Base-by-base conservation (phyloP, 2,113 vertebrate genomes). In the Callocephalon fimbriatum region DNA sequence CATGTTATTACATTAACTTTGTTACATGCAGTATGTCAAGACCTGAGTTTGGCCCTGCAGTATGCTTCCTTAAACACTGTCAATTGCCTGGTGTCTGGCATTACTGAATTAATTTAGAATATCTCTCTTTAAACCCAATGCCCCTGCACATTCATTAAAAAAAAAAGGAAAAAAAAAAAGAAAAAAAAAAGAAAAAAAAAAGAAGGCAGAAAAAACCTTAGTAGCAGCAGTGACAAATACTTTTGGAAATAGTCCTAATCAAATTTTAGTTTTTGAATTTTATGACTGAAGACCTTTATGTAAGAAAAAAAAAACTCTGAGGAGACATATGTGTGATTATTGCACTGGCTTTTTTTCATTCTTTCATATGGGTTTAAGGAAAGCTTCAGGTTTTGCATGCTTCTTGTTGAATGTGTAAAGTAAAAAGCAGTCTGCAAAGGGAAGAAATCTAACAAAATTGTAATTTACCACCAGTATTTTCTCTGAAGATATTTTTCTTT, bases 191-290 rank as follows among this genome's bases (percentile, higher is more conserved):
- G n/a, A 56, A 83, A 58, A 81, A 62, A 51, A 29, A 38, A 68
- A 42, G 3, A 0, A 72, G 12, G 1, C 5, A 68, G 17, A 8
- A 65, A 74, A 88, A 88, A 58, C 7, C 48, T 62, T 62, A 76
- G n/a, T 90, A 93, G 90, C 50, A 88, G 40, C 97, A 94, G 14
- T 54, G 40, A 86, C 40, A 85, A 72, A 54, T 74, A 40, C 29
- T 88, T 56, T 71, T 98, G 86, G 81, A 95, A 71, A 58, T 32
- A 94, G 40, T 71, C 50, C 50, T 94, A 95, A 81, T 85, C 66
- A 74, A 95, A 88, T 88, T 88, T 94, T 93, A 71, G 84, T 23
- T 76, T 87, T 95, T 94, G 65, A 86, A 97, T 96, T 96, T 97
- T 88, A 96, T 32, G 61, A 88, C 70, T 19, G 45, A 94, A 86